These are phyloP conservation scores for Mesitornis unicolor DNA, from an alignment of 2,113 vertebrate genomes.

Conservation along the genomic window DNA sequence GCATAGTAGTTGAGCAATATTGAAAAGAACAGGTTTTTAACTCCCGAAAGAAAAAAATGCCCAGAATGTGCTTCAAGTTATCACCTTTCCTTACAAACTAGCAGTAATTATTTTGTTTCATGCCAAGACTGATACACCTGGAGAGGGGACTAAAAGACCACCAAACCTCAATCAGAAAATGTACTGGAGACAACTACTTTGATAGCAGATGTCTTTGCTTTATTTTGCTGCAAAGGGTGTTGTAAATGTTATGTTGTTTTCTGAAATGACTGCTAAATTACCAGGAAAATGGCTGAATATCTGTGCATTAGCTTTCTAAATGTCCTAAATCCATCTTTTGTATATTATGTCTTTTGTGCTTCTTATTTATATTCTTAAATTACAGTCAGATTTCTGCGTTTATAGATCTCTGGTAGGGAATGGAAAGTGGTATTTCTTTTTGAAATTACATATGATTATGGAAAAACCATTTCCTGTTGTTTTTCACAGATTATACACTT, in stretches of 20 bases:
- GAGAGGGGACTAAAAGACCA: neutral
- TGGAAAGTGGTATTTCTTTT: neutral
- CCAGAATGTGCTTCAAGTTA: neutral
- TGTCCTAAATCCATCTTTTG: neutral
- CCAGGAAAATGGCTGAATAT: neutral
- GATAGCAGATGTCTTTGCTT: neutral
- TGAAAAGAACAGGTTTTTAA: too few relatives aligned
- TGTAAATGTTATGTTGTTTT: neutral
- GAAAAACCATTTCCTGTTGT: neutral
- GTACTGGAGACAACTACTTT: neutral
- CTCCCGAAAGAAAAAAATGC: conserved; percentile 13
- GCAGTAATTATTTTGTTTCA: conserved; percentile 12
- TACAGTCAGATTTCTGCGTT: neutral
- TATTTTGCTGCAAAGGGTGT: neutral
- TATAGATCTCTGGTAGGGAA: neutral
- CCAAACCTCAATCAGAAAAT: neutral
- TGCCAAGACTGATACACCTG: neutral
- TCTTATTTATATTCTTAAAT: neutral
- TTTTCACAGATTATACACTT: neutral
- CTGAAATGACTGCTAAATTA: neutral
- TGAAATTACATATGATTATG: neutral
- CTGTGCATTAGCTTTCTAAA: neutral
- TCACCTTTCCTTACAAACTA: neutral
- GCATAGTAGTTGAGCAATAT: neutral
- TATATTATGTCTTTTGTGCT: neutral